Evolutionary conservation across 2,113 vertebrate genomes (phyloP), one percentile per base, ranked within the genome.

Genomic region (Leucosticte australis): DNA sequence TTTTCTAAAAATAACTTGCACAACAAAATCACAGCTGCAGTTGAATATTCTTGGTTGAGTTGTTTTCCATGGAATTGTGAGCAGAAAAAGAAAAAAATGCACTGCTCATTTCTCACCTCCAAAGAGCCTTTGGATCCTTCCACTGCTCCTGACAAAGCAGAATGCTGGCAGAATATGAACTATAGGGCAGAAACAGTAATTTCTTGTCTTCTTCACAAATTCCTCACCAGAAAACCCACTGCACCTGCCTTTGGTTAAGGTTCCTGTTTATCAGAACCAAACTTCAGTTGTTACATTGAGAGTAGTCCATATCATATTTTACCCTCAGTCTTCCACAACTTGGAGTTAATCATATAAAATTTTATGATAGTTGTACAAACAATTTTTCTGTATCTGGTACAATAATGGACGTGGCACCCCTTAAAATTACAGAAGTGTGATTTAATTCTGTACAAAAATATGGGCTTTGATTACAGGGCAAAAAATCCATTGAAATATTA

Each of bases 261-360:
- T 57, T 71, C 12, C 12, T 49, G 4, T 21, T 55, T 30, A 24
- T 49, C 52, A 70, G 52, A 89, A 67, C 6, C 13, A 47, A 60
- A 47, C 26, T 5, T 3, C 35, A 70, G 2, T 20, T 2, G 1
- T 24, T 53, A 9, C 17, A 3, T 21, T 41, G 42, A 35, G 7
- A 35, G 3, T 15, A 44, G 6, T 47, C 75, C 6, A 4, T 27
- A 22, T 22, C 7, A 13, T 35, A 7, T 28, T 17, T 42, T 57
- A 60, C 10, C 11, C 7, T 35, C 35, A 22, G 23, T 26, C 18
- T 79, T 26, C n/a, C 50, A 39, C 30, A 60, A 22, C 6, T 31
- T 60, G 7, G n/a, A 37, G 60, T 21, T 52, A 21, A 15, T 14
- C 4, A 52, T 39, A 31, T 20, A 39, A 65, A 16, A 7, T 60